Evolutionary conservation across 2,888 invertebrate genomes (phyloP).

Genomic region (Leucozona laternaria): DNA sequence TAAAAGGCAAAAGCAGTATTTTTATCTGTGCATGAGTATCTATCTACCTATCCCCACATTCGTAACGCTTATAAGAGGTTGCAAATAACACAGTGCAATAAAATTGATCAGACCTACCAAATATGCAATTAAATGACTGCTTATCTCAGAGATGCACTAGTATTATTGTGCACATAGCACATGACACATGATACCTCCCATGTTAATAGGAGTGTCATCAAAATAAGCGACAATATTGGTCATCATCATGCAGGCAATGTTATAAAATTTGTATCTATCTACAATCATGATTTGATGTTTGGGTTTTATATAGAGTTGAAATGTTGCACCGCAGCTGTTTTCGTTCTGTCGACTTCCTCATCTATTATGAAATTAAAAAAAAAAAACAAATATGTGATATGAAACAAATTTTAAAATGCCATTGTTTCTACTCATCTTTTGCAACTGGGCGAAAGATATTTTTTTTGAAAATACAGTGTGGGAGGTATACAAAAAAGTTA

Average conservation of each 20-base stretch:
- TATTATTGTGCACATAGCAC: background rate
- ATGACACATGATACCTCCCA: slow-evolving; percentile 1
- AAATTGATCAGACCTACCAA: slow-evolving; percentile 13
- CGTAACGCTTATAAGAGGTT: slow-evolving; percentile 12
- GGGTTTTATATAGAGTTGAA: background rate
- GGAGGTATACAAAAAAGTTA: no score
- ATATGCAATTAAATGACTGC: slow-evolving; percentile 7
- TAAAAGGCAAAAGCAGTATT: background rate
- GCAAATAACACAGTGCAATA: slow-evolving; percentile 11
- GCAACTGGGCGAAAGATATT: no score
- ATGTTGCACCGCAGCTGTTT: no score
- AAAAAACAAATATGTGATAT: no score
- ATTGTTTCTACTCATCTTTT: no score
- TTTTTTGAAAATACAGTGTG: no score
- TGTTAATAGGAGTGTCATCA: slow-evolving; percentile 14
- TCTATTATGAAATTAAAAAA: no score
- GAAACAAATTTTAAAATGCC: no score
- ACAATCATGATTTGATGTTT: background rate
- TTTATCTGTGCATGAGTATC: background rate
- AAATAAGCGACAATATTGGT: background rate
- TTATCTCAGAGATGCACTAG: slow-evolving; percentile 17
- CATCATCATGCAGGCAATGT: slow-evolving; percentile 12
- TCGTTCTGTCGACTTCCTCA: no score
- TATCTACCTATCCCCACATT: background rate
- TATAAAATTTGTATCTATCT: background rate